Conservation (phyloP, 2,113 vertebrate species). For the Antechinus stuartii region DNA sequence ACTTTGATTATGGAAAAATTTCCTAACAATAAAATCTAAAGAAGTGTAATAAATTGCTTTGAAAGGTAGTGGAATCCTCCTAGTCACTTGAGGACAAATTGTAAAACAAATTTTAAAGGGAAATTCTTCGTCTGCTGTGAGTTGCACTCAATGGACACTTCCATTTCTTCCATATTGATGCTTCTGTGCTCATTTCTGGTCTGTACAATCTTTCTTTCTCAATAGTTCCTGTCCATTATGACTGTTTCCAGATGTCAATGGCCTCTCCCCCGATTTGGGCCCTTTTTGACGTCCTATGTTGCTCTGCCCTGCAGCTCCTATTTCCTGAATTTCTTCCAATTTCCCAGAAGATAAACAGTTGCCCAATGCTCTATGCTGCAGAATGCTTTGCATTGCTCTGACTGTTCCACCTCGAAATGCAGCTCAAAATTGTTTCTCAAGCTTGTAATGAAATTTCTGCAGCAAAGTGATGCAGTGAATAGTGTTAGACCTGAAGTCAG, state of each 20-base stretch:
- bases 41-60: too few relatives aligned
- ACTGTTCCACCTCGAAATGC: neutral
- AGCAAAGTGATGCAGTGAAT: neutral
- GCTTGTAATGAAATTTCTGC: neutral
- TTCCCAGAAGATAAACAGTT: neutral
- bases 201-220: neutral
- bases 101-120: neutral
- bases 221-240: neutral
- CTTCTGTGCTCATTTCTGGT: neutral
- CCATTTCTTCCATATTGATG: neutral
- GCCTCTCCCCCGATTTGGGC: too few relatives aligned
- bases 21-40: too few relatives aligned
- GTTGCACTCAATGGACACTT: neutral
- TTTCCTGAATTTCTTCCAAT: neutral
- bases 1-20: too few relatives aligned
- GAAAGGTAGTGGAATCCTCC: too few relatives aligned
- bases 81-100: neutral
- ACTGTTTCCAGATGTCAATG: neutral
- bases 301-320: neutral
- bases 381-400: neutral
- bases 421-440: neutral
- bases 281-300: neutral
- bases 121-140: neutral
- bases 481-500: conserved; percentile 4
- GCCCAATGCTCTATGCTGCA: neutral